These are phyloP conservation scores for Drosophila flavopinicola DNA, from an alignment of 2,888 invertebrate species.

Conservation along the genomic window DNA sequence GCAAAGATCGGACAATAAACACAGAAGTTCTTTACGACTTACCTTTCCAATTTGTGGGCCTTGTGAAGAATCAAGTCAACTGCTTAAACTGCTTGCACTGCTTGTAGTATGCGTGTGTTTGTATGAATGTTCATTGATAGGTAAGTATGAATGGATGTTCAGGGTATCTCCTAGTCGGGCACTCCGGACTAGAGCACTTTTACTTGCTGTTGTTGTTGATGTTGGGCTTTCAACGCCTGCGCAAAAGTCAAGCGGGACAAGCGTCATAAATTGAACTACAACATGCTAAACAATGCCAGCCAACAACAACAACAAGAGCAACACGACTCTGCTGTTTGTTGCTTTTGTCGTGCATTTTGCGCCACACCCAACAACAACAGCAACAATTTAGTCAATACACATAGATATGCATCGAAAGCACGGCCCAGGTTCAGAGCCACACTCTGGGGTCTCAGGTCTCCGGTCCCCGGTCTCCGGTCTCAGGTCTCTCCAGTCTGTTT, in stretches of 20 bases:
- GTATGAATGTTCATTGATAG: too few relatives aligned
- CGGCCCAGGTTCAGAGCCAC: constrained; percentile 26
- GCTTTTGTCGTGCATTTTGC: constrained; percentile 66
- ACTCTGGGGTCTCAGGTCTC: constrained; percentile 9
- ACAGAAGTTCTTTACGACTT: too few relatives aligned
- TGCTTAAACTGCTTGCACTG: too few relatives aligned
- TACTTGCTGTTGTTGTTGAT: constrained; percentile 49
- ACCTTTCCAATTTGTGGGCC: too few relatives aligned
- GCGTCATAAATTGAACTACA: constrained; percentile 78
- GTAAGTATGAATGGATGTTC: too few relatives aligned
- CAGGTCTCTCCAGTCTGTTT: constrained; percentile 30
- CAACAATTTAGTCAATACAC: constrained; percentile 73
- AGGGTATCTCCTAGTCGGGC: too few relatives aligned
- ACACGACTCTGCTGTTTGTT: constrained; percentile 38
- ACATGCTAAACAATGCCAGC: constrained; percentile 71
- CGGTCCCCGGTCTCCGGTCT: constrained; percentile 2
- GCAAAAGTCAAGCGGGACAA: constrained; percentile 76
- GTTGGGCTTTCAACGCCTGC: constrained; percentile 76
- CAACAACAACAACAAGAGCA: constrained; percentile 32
- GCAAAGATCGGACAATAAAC: too few relatives aligned
- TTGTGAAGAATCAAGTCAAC: too few relatives aligned
- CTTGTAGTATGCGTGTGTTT: too few relatives aligned
- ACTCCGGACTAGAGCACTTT: too few relatives aligned
- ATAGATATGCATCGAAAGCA: constrained; percentile 66
- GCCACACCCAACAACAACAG: constrained; percentile 53